A percentile compares a stretch with the other conserved stretches of the same genome.
Conservation (phyloP, 2,113 vertebrate genomes). For the Sterrhoptilus dennistouni region DNA sequence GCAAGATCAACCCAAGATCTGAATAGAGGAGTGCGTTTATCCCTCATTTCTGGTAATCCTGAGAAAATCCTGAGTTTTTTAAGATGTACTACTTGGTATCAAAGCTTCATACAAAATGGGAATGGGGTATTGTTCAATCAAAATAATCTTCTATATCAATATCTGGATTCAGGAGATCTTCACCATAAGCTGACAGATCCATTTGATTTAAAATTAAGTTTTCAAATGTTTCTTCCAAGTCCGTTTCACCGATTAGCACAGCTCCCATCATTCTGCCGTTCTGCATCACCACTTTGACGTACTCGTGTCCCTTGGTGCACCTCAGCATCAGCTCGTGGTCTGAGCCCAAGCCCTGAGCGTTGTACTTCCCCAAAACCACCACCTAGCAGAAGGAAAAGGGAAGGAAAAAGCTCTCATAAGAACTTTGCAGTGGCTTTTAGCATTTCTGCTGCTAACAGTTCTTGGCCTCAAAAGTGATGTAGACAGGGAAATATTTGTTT, state of each 20-base stretch:
- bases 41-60: neutral
- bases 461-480: neutral
- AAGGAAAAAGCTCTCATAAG: neutral
- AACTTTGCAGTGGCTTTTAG: neutral
- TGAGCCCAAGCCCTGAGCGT: slow-evolving; percentile 87
- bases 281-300: slow-evolving; percentile 89
- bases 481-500: neutral
- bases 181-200: slow-evolving; percentile 90
- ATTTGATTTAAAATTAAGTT: slow-evolving; percentile 97
- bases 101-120: neutral
- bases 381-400: slow-evolving; percentile 74
- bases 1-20: neutral
- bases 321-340: slow-evolving; percentile 91
- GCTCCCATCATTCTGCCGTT: slow-evolving; percentile 91
- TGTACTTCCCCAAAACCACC: slow-evolving; percentile 93
- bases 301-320: slow-evolving; percentile 89
- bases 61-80: neutral
- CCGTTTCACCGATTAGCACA: slow-evolving; percentile 90
- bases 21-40: neutral
- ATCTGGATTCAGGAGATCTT: slow-evolving; percentile 89
- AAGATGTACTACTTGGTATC: neutral
- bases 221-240: slow-evolving; percentile 97
- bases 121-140: slow-evolving; percentile 74
- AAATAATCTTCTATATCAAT: slow-evolving; percentile 98
- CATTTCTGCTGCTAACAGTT: neutral